A percentile compares a stretch with the other conserved stretches of the same genome.
Conservation (phyloP, 2,113 vertebrate genomes). For the Spizaetus ornatus region DNA sequence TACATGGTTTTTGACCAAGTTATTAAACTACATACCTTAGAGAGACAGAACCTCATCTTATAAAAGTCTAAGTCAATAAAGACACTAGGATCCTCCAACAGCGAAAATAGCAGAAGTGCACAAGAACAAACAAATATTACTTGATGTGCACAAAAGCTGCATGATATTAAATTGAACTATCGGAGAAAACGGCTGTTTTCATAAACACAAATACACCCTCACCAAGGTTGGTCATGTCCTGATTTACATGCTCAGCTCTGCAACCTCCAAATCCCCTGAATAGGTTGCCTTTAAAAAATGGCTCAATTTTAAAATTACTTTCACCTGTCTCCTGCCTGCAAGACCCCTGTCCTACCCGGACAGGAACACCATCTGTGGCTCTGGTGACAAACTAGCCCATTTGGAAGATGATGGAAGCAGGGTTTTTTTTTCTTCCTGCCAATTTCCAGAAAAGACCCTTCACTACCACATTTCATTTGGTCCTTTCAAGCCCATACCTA, state of each 20-base stretch:
- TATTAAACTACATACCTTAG: slow-evolving; percentile 59
- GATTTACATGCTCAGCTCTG: slow-evolving; percentile 21
- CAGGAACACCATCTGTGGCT: slow-evolving; percentile 2
- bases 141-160: slow-evolving; percentile 9
- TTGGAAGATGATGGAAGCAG: slow-evolving; percentile 7
- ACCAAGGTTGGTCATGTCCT: neutral
- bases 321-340: neutral
- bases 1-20: slow-evolving; percentile 48
- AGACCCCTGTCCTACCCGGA: neutral
- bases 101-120: neutral
- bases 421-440: neutral
- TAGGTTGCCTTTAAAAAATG: neutral
- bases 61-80: slow-evolving; percentile 64
- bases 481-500: neutral
- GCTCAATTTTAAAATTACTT: neutral
- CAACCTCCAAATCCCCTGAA: slow-evolving; percentile 4
- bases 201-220: neutral
- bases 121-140: slow-evolving; percentile 39
- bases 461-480: neutral
- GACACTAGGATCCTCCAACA: neutral
- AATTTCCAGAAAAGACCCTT: neutral
- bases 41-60: slow-evolving; percentile 52
- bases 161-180: neutral
- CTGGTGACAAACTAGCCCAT: slow-evolving; percentile 13
- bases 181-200: neutral